Conservation (phyloP, 1,140 invertebrate species). For the Drusus annulatus region DNA sequence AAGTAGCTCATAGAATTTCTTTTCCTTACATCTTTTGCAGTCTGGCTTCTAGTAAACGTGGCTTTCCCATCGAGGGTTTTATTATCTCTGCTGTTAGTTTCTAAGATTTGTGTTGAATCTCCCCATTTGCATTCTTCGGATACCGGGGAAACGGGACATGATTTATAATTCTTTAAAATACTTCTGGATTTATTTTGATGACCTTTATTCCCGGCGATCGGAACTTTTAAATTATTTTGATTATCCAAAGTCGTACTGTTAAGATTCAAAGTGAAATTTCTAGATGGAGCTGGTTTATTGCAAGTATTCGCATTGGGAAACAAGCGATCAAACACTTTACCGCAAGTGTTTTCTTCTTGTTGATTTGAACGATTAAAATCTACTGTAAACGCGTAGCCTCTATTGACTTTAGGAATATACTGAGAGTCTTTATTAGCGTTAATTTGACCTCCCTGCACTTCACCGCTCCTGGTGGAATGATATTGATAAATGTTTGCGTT, state of each 20-base stretch:
- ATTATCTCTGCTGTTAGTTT: slow-evolving; percentile 48
- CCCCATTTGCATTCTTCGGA: slow-evolving; percentile 78
- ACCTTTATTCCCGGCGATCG: not conserved
- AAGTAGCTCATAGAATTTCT: slow-evolving; percentile 74
- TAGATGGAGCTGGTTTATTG: slow-evolving; percentile 55
- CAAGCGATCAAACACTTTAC: slow-evolving; percentile 69
- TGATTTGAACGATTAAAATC: slow-evolving; percentile 62
- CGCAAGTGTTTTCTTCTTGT: slow-evolving; percentile 38
- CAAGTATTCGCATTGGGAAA: slow-evolving; percentile 61
- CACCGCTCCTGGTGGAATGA: too few species aligned
- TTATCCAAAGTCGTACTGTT: slow-evolving; percentile 50
- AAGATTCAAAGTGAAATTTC: slow-evolving; percentile 67
- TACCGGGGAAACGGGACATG: slow-evolving; percentile 78
- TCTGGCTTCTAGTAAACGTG: slow-evolving; percentile 14
- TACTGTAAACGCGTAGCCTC: slow-evolving; percentile 64
- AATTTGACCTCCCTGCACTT: not conserved
- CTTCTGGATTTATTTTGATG: slow-evolving; percentile 67
- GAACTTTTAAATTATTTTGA: slow-evolving; percentile 50
- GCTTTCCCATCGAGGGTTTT: slow-evolving; percentile 51
- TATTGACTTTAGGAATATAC: slow-evolving; percentile 40
- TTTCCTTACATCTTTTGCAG: slow-evolving; percentile 61
- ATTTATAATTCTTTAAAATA: slow-evolving; percentile 79
- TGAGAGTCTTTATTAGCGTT: slow-evolving; percentile 21
- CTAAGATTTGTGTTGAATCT: slow-evolving; percentile 62
- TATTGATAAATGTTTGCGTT: slow-evolving; percentile 26